Base-by-base conservation (phyloP, 2,888 invertebrate genomes). In the Xestia c-nigrum region DNA sequence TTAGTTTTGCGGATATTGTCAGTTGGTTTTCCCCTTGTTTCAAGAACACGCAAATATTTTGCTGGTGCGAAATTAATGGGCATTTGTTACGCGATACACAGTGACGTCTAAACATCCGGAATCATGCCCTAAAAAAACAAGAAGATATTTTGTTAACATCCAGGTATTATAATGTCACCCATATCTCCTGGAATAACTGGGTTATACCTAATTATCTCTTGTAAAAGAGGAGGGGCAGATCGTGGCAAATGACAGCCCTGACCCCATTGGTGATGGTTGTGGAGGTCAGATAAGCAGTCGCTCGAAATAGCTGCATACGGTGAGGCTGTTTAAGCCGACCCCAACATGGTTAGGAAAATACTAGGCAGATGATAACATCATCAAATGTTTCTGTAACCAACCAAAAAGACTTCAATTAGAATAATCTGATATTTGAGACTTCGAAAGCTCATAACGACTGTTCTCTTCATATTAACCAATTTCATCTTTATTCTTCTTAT, bases 21-120 rank as follows among this genome's bases (percentile, higher is more conserved):
- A 59, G 68, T 85, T 85, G 40, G 59, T 76, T 82, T 75, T 76
- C 64, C 52, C 76, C 71, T 71, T 82, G 80, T 80, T 6, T 85
- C 38, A 57, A 66, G 43, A 78, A 81, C 19, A 69, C 61, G 38
- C 14, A 31, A 55, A 55, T 74, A 40, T n/a, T 57, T 31, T 46
- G 21, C n/a, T 24, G n/a, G 46, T 55, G 19, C 16, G 10, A 74
- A 69, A 69, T 55, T 47, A 65, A 63, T 79, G 0, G 21, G 14
- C 31, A 47, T 67, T 72, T 38, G 43, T 80, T 72, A 80, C 52
- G 46, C 38, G 7, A 24, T 68, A 57, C 16, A 19, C 47, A 50
- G 16, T n/a, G n/a, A n/a, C n/a, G n/a, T 43, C 6, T 24, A 16
- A 38, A 83, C 43, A 83, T 78, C 78, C 84, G 84, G 79, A n/a